Base-by-base conservation (phyloP, 2,888 invertebrate genomes). In the Eurois occulta region DNA sequence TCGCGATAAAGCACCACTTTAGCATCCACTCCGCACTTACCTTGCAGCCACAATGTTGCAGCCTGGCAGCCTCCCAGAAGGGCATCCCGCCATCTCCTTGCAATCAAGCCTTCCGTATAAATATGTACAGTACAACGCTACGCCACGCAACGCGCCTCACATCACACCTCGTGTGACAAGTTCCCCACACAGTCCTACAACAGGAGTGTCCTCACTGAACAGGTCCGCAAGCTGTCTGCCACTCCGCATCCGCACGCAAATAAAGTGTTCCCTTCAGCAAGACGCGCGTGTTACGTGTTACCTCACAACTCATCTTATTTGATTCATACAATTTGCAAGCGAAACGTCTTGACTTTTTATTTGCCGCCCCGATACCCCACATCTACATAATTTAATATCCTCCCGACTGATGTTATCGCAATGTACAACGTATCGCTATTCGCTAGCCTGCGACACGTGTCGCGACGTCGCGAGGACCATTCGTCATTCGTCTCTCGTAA, bases 341-440 rank as follows among this genome's bases (percentile, higher is more conserved):
- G 66, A 62, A 71, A 62, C 81, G 68, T 81, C 82, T 68, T 81
- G 67, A 67, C 75, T 60, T 80, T 78, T 48, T 71, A 68, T 82
- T 81, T 72, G 76, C 64, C 86, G 52, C 64, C 52, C 66, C 55
- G 62, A 72, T 75, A 66, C 46, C 67, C 64, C 32, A 58, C 28
- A 81, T 81, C 60, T 71, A 38, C 76, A 75, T 83, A 85, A 83
- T 85, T 52, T 58, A 85, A 83, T 85, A 86, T 60, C 76, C 38
- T 64, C 58, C 55, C 64, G 67, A 65, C 35, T 46, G 70, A 67
- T 60, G 70, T 74, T 46, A 67, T 62, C 35, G 62, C 67, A 55
- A 55, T 52, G 75, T 79, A 62, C 52, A 58, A 16, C 52, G 68
- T 46, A 32, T n/a, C n/a, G n/a, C n/a, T n/a, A n/a, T n/a, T 32